Evolutionary conservation across 2,888 invertebrate species (phyloP).

Genomic region (Gandaritis pyraliata): DNA sequence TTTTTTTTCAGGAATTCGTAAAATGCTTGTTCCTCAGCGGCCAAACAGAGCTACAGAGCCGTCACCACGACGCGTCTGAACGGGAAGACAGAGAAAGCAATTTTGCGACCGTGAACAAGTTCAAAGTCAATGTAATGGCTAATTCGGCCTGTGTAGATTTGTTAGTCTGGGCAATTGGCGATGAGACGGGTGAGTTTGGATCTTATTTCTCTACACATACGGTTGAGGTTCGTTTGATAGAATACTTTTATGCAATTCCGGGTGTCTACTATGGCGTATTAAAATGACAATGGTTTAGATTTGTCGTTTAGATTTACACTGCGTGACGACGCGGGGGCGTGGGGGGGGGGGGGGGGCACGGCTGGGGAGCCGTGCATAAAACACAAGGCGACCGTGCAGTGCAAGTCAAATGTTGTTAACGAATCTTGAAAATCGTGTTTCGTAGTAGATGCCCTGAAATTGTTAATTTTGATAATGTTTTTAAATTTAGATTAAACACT

Average conservation of each 20-base stretch:
- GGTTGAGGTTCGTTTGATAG: not conserved
- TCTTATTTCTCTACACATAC: slow-evolving; percentile 12
- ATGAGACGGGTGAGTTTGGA: slow-evolving; percentile 92
- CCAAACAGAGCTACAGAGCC: slow-evolving; percentile 95
- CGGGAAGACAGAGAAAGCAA: slow-evolving; percentile 92
- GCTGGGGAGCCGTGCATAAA: no score
- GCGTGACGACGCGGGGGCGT: no score
- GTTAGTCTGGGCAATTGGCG: slow-evolving; percentile 98
- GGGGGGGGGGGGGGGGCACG: no score
- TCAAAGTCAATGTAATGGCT: slow-evolving; percentile 97
- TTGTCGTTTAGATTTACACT: no score
- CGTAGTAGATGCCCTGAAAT: no score
- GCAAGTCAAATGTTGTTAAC: no score
- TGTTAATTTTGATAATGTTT: no score
- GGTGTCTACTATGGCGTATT: no score
- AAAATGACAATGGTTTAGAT: no score
- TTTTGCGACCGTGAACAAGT: slow-evolving; percentile 92
- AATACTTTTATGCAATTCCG: not conserved
- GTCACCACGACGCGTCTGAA: slow-evolving; percentile 93
- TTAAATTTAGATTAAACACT: no score
- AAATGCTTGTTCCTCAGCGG: slow-evolving; percentile 95
- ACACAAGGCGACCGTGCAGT: no score
- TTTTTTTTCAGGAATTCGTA: slow-evolving; percentile 89
- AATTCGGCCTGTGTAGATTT: slow-evolving; percentile 99
- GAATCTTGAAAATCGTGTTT: no score